Percentiles rank a stretch among this genome's conserved stretches.
These are phyloP conservation scores for Aculops lycopersici DNA, from an alignment of 1,140 invertebrate genomes.

Conservation along the genomic window DNA sequence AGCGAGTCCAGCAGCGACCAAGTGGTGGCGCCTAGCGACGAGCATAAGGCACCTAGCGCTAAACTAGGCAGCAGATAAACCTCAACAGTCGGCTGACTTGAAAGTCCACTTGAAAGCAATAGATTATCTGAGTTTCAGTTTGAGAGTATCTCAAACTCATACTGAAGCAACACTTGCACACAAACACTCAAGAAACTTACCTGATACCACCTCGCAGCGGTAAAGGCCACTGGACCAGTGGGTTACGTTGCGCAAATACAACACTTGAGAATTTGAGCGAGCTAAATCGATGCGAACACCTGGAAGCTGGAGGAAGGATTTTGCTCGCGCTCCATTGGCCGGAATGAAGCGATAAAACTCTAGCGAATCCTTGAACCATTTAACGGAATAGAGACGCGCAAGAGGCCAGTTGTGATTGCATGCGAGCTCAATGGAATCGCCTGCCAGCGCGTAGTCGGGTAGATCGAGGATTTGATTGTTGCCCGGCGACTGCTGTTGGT, in stretches of 20 bases:
- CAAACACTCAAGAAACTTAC: slow-evolving; percentile 1
- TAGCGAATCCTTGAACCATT: slow-evolving; percentile 10
- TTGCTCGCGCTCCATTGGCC: neutral
- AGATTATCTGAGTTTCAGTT: too few relatives aligned
- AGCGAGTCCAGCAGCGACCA: too few relatives aligned
- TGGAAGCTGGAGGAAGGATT: slow-evolving; percentile 6
- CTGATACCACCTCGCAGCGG: slow-evolving; percentile 6
- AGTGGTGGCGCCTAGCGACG: too few relatives aligned
- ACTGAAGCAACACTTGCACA: too few relatives aligned
- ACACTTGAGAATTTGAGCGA: slow-evolving; percentile 7
- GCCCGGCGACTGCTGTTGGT: neutral
- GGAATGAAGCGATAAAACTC: slow-evolving; percentile 10
- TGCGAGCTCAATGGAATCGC: slow-evolving; percentile 10
- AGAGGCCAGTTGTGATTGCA: slow-evolving; percentile 10
- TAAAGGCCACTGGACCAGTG: slow-evolving; percentile 11
- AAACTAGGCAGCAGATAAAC: too few relatives aligned
- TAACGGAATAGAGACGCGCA: slow-evolving; percentile 10
- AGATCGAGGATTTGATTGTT: neutral
- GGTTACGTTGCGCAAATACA: slow-evolving; percentile 9
- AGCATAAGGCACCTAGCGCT: too few relatives aligned
- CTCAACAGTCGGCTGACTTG: too few relatives aligned
- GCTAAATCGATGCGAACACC: slow-evolving; percentile 9
- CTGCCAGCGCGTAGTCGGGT: slow-evolving; percentile 2
- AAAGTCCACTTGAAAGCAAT: too few relatives aligned
- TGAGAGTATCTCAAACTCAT: too few relatives aligned